A percentile compares a stretch with the other conserved stretches of the same genome.
phyloP scores from a whole-genome alignment of 92 coral and sea anemone species.

The Epizoanthus ramosus region DNA sequence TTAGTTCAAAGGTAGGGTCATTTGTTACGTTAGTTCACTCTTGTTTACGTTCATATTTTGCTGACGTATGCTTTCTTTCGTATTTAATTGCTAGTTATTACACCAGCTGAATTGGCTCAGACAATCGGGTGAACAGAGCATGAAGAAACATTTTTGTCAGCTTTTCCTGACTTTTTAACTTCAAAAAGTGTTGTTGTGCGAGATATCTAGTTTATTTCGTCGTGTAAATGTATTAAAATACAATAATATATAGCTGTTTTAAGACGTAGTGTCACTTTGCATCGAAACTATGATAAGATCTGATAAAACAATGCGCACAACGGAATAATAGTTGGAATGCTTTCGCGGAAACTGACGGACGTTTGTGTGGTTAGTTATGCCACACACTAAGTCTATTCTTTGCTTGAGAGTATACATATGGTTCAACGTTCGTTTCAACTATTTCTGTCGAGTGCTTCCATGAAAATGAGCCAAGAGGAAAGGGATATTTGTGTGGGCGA shows the following conservation, averaged over 20 bases:
- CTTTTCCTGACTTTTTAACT: not conserved
- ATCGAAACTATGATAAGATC: no score
- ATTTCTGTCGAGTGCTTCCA: constrained; percentile 16
- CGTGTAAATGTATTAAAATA: no score
- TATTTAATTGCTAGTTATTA: constrained; percentile 3
- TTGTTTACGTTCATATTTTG: not conserved
- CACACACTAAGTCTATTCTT: not conserved
- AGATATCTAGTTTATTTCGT: no score
- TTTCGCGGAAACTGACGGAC: no score
- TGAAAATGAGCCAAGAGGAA: constrained; percentile 31
- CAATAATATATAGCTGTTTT: no score
- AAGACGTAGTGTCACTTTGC: no score
- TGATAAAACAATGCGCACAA: no score
- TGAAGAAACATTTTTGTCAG: not conserved
- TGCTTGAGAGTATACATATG: not conserved
- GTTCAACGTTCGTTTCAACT: constrained; percentile 20
- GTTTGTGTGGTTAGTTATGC: not conserved
- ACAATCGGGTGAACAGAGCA: constrained; percentile 1
- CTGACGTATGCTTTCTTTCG: not conserved
- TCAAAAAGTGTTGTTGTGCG: not conserved
- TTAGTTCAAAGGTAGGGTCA: constrained; percentile 83
- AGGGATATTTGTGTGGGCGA: constrained; percentile 25
- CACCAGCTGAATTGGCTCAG: not conserved
- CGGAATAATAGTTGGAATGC: no score
- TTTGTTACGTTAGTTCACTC: constrained; percentile 2